phyloP scores from a whole-genome alignment of 2,888 invertebrate species.

The Callosobruchus maculatus region DNA sequence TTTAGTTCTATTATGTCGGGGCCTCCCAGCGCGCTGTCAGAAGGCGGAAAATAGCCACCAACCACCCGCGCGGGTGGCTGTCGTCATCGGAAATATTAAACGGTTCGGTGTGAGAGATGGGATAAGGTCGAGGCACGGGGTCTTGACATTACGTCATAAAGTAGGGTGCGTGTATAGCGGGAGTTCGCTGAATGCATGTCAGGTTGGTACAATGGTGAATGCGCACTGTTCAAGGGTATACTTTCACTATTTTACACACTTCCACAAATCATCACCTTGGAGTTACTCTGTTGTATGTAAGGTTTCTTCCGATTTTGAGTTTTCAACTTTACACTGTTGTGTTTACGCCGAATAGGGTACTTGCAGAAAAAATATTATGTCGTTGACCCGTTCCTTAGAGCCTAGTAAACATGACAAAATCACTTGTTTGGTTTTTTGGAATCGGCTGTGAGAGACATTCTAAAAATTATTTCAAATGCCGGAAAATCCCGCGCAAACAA shows the following conservation, averaged over 20 bases:
- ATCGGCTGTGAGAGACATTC: too few species aligned
- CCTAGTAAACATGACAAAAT: too few species aligned
- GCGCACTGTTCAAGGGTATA: background rate
- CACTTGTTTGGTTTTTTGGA: too few species aligned
- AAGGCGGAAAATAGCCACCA: background rate
- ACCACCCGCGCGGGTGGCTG: background rate
- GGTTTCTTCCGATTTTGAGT: too few species aligned
- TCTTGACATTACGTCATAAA: background rate
- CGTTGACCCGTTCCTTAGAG: too few species aligned
- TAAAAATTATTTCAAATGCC: too few species aligned
- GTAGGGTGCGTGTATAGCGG: background rate
- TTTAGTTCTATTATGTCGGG: conserved; percentile 8
- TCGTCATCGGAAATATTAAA: background rate
- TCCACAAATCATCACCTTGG: too few species aligned
- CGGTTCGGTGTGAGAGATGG: background rate
- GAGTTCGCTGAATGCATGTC: background rate
- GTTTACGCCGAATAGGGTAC: too few species aligned
- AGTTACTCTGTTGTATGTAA: too few species aligned
- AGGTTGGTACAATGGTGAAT: background rate
- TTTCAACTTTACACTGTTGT: too few species aligned
- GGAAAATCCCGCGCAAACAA: too few species aligned
- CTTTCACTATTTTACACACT: background rate
- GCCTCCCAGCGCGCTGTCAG: background rate
- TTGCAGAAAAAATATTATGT: too few species aligned
- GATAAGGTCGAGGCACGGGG: background rate